Evolutionary conservation across 2,113 vertebrate genomes (phyloP).

Genomic region (Sebastes schlegelii): DNA sequence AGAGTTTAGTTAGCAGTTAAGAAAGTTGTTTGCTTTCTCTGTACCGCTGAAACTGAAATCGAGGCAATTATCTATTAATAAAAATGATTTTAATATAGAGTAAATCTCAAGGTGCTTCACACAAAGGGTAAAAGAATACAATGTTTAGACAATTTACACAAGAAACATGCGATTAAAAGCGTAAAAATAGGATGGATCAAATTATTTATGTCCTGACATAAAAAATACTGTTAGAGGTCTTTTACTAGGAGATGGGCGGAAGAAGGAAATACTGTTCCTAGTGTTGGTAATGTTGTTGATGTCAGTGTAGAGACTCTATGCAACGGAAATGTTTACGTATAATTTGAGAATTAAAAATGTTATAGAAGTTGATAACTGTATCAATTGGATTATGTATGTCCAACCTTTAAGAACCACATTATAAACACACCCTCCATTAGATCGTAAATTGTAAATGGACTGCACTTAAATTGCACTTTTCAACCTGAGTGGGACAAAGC

Average conservation of each 20-base stretch:
- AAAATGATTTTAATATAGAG: no score
- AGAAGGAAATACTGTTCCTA: neutral
- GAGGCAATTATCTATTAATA: neutral
- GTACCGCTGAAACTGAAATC: neutral
- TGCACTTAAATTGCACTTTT: neutral
- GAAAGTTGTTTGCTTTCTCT: neutral
- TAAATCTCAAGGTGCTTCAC: no score
- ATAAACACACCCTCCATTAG: constrained; percentile 16
- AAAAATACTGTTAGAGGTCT: neutral
- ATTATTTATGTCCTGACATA: no score
- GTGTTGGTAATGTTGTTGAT: neutral
- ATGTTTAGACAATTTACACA: no score
- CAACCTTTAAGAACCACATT: neutral
- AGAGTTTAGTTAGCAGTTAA: neutral
- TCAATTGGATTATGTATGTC: neutral
- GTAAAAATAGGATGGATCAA: no score
- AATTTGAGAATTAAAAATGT: neutral
- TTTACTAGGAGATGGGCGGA: neutral
- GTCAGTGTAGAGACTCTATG: neutral
- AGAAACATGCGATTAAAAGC: no score
- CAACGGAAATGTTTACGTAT: neutral
- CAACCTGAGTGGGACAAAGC: neutral
- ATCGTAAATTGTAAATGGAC: constrained; percentile 7
- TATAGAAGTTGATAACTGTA: neutral
- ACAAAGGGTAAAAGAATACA: no score